Evolutionary conservation across 2,113 vertebrate genomes (phyloP), one percentile per base, ranked within the genome.

Genomic region (Myiopsitta monachus): DNA sequence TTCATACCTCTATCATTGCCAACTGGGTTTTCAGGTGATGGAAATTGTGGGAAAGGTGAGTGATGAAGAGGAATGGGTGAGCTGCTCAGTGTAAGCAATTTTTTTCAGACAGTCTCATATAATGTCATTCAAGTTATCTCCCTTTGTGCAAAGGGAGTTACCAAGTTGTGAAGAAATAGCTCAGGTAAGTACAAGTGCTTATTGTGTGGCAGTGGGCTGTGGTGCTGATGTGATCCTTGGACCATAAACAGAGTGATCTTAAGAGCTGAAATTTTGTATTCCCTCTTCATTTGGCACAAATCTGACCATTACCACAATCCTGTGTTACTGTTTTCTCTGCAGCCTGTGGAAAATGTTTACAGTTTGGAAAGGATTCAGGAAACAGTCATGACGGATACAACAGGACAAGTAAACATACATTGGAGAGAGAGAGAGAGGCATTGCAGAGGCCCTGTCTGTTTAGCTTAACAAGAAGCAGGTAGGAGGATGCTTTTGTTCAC

Each of bases 371-470:
- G 63, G 54, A 81, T 90, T 94, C 91, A 77, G 61, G 86, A 77
- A 95, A 86, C 72, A 90, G 68, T 69, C 86, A 54, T 74, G 91
- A 96, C 19, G 81, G 72, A 93, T 90, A 78, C 15, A 67, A 79
- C 83, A 92, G 76, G 80, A 92, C 86, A 90, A 90, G 68, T 95
- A 95, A 95, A 93, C 76, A 88, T 95, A 94, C 92, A 88, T 96
- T 92, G 55, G 78, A 87, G 82, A 93, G 89, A 63, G 43, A 47
- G 52, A 7, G 43, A 66, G 68, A 5, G 68, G 31, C 41, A 69
- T 69, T 62, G 63, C 41, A 83, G 85, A 51, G 85, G 28, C 33
- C 81, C 64, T 74, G 38, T 69, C 67, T 96, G 31, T 88, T 92
- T 62, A 59, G 46, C 41, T 90, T 64, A 81, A 33, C 10, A 36